Conservation (phyloP, 2,113 vertebrate genomes). For the Datnioides undecimradiatus region DNA sequence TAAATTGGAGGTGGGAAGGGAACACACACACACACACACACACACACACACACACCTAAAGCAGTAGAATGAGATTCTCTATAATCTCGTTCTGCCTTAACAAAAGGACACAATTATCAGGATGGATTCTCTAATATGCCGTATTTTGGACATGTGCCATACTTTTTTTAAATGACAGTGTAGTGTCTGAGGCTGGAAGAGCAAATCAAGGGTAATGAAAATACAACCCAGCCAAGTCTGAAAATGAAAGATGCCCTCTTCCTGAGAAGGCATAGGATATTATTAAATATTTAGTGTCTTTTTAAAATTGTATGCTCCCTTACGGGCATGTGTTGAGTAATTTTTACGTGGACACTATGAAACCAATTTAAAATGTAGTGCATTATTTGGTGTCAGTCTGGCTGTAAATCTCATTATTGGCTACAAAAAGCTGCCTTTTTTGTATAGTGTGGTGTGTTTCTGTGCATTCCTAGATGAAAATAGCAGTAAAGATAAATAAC, state of each 20-base stretch:
- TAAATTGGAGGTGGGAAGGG: conserved; percentile 3
- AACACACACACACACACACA: too few relatives aligned
- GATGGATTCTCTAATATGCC: conserved; percentile 21
- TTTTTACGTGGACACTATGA: conserved; percentile 12
- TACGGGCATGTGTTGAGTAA: conserved; percentile 26
- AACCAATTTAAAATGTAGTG: conserved; percentile 17
- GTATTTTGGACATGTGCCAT: conserved; percentile 56
- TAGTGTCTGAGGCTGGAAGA: conserved; percentile 46
- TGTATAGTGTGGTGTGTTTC: not conserved
- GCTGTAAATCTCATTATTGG: not conserved
- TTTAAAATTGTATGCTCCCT: conserved; percentile 58
- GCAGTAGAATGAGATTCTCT: not conserved
- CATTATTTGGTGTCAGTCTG: conserved; percentile 3
- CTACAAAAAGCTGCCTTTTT: conserved; percentile 2
- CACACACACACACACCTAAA: conserved; percentile 5
- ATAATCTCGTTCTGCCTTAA: not conserved
- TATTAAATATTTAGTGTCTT: conserved; percentile 66
- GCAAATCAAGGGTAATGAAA: conserved; percentile 65
- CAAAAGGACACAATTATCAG: conserved; percentile 30
- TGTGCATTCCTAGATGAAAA: not conserved
- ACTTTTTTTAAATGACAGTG: conserved; percentile 36
- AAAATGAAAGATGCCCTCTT: conserved; percentile 39
- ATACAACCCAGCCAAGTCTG: conserved; percentile 42
- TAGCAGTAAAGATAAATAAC: not conserved
- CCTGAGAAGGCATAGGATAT: conserved; percentile 30